phyloP scores from a whole-genome alignment of 64 coral and sea anemone genomes.

The Actinia tenebrosa region DNA sequence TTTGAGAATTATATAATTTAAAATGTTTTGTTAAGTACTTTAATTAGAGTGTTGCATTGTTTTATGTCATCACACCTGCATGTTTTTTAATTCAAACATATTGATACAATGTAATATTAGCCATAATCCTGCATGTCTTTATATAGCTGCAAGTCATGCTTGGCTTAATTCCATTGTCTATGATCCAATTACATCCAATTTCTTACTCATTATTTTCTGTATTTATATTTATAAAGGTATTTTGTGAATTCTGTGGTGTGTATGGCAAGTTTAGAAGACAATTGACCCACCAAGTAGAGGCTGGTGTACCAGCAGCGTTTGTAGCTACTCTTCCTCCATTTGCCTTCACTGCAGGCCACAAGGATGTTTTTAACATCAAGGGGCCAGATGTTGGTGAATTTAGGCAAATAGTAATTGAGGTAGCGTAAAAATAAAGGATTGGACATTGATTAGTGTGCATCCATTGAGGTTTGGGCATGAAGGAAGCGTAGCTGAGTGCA shows the following conservation, averaged over 20 bases:
- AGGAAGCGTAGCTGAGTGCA: too few species aligned
- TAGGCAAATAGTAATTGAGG: conserved; percentile 76
- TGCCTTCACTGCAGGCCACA: conserved; percentile 62
- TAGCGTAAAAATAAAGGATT: background rate
- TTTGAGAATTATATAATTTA: too few species aligned
- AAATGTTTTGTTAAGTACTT: too few species aligned
- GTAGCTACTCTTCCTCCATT: conserved; percentile 83
- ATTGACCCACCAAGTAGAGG: conserved; percentile 76
- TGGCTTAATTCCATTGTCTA: too few species aligned
- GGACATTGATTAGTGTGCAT: background rate
- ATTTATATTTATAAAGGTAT: conserved; percentile 27
- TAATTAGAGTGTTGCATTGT: too few species aligned
- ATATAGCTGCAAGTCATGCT: too few species aligned
- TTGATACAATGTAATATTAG: too few species aligned
- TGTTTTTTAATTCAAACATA: too few species aligned
- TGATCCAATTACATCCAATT: too few species aligned
- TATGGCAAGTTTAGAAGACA: conserved; percentile 70
- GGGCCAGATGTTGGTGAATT: conserved; percentile 96
- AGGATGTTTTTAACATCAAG: conserved; percentile 72
- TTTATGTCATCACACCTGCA: too few species aligned
- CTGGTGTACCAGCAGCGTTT: conserved; percentile 72
- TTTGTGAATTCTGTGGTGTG: conserved; percentile 74
- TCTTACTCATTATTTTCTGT: background rate
- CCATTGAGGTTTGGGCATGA: too few species aligned
- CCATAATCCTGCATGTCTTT: too few species aligned